These are phyloP conservation scores for Antennarius striatus DNA, from an alignment of 2,113 vertebrate genomes.

Conservation along the genomic window DNA sequence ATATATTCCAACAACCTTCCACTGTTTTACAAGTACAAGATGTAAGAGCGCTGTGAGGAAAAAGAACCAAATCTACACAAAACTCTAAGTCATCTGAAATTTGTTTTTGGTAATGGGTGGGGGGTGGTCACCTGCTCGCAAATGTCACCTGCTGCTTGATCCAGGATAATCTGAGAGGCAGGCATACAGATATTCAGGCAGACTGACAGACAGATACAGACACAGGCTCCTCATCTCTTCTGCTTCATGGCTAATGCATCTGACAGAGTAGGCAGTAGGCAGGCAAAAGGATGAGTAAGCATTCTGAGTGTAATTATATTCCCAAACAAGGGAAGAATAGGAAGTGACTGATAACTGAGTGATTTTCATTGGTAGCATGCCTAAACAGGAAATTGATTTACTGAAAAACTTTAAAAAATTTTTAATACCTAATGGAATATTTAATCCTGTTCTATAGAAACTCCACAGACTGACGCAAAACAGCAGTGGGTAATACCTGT, in stretches of 20 bases:
- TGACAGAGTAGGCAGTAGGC: conserved; percentile 73
- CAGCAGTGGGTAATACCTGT: conserved; percentile 67
- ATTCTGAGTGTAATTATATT: conserved; percentile 72
- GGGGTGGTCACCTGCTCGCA: conserved; percentile 68
- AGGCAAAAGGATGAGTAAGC: conserved; percentile 72
- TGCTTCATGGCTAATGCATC: conserved; percentile 69
- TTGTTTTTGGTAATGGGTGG: conserved; percentile 55
- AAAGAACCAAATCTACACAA: conserved; percentile 22
- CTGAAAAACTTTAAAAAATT: conserved; percentile 58
- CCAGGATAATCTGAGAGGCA: conserved; percentile 64
- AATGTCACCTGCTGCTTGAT: conserved; percentile 69
- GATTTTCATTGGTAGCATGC: conserved; percentile 69
- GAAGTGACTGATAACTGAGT: conserved; percentile 61
- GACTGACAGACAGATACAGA: conserved; percentile 62
- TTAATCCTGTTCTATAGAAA: conserved; percentile 54
- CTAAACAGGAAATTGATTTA: conserved; percentile 72
- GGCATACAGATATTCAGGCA: conserved; percentile 55
- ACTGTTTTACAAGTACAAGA: background rate
- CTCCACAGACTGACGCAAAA: conserved; percentile 53
- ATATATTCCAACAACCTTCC: no score
- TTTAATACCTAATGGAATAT: conserved; percentile 73
- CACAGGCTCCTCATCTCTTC: conserved; percentile 67
- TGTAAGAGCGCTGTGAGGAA: background rate
- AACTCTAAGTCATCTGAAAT: conserved; percentile 39
- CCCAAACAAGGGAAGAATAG: conserved; percentile 58